A percentile compares a stretch with the other conserved stretches of the same genome.
Conservation (phyloP, 2,797 vertebrate genomes). For the Amphiprion clarkii region DNA sequence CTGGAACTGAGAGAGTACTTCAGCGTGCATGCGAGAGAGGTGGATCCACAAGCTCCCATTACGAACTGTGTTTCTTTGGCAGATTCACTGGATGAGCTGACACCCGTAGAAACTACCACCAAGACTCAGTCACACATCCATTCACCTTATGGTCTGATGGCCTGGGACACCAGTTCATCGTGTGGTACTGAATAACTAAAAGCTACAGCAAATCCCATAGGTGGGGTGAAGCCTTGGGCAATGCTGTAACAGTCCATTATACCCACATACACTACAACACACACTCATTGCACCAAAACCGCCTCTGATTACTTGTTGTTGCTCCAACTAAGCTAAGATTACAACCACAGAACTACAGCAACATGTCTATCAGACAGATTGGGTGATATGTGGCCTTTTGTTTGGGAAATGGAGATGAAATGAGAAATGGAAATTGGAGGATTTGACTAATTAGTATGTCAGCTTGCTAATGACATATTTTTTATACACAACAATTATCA, state of each 20-base stretch:
- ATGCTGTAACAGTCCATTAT: conserved; percentile 46
- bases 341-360: conserved; percentile 8
- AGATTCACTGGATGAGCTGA: conserved; percentile 28
- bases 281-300: conserved; percentile 27
- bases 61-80: conserved; percentile 31
- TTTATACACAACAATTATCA: conserved; percentile 38
- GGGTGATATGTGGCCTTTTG: conserved; percentile 4
- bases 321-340: conserved; percentile 16
- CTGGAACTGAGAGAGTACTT: conserved; percentile 33
- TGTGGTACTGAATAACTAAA: conserved; percentile 41
- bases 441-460: conserved; percentile 39
- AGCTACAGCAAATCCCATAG: conserved; percentile 40
- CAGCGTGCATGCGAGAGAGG: conserved; percentile 12
- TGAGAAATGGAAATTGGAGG: conserved; percentile 17
- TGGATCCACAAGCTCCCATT: conserved; percentile 14
- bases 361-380: conserved; percentile 13
- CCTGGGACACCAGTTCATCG: conserved; percentile 27
- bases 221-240: conserved; percentile 35
- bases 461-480: conserved; percentile 40
- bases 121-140: conserved; percentile 38
- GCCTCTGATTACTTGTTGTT: conserved; percentile 20
- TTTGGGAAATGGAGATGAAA: conserved; percentile 28
- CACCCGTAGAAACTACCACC: conserved; percentile 30
- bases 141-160: conserved; percentile 41
- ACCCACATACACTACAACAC: conserved; percentile 38